Base-by-base conservation (phyloP, 2,888 invertebrate species). In the Lagria hirta region DNA sequence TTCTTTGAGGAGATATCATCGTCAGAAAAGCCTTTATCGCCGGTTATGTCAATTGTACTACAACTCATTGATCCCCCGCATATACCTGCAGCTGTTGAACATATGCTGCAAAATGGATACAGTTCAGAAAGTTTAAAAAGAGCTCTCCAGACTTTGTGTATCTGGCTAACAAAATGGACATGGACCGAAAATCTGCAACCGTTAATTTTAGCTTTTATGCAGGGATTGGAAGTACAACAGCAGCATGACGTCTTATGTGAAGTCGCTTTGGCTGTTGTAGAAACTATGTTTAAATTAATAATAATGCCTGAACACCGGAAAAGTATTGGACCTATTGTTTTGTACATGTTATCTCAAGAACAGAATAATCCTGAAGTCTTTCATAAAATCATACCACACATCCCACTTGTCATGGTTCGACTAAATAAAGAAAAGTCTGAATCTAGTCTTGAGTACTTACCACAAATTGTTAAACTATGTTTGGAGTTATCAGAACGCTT, bases 191-290 rank as follows among this genome's bases (percentile, higher is more conserved):
- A 79, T 27, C 71, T 88, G 0, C 80, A 81, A 14, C 73, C 78
- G 5, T 82, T 87, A 79, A 78, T 86, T 1, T 70, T 82, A 57
- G 78, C 81, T 2, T 81, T 84, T 51, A 79, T 88, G 58, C 76
- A 75, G 52, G 82, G 79, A 1, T 68, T 41, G 16, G 37, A 43
- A 11, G 18, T 17, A 1, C 68, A 72, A 12, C 63, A 69, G 2
- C 73, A 73, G 36, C 70, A 66, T 48, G 67, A 70, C 5, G 73
- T 76, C 21, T 53, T 76, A 4, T 61, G 79, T 3, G 79, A 82
- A 40, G 82, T 84, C 2, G 79, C 83, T 0, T 61, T 81, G 32
- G 77, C 76, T 26, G 77, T 79, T 49, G 70, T 88, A 11, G 77
- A 77, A n/a, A 65, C 69, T 1, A 69, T 86, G 36, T 82, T 84